phyloP scores from a whole-genome alignment of 2,797 vertebrate genomes.

The Myotis vivesi region DNA sequence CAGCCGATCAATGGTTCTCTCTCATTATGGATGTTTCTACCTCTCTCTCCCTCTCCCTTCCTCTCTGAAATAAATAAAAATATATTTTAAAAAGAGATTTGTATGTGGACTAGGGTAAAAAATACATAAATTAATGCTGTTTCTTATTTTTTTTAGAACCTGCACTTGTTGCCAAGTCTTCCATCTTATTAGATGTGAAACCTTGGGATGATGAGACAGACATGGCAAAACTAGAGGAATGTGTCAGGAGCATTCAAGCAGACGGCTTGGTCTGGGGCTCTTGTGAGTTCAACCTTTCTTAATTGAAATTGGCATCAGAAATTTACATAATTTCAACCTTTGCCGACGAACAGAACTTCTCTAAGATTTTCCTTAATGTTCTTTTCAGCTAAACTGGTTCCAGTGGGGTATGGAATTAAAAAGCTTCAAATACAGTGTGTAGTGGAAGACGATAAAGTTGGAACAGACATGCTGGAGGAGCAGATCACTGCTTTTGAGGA shows the following conservation, averaged over 20 bases:
- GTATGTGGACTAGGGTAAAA: neutral
- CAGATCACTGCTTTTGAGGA: slow-evolving; percentile 96
- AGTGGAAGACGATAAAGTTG: slow-evolving; percentile 98
- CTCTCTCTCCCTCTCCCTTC: too few relatives aligned
- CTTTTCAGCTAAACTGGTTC: slow-evolving; percentile 92
- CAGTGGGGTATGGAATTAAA: slow-evolving; percentile 97
- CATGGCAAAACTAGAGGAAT: slow-evolving; percentile 95
- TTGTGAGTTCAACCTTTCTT: slow-evolving; percentile 87
- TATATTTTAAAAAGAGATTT: neutral
- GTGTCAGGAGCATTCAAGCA: slow-evolving; percentile 92
- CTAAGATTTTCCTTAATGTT: neutral
- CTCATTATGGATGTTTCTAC: too few relatives aligned
- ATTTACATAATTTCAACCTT: neutral
- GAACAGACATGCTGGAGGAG: slow-evolving; percentile 96
- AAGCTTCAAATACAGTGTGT: slow-evolving; percentile 98
- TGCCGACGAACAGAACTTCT: neutral
- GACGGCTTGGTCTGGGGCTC: slow-evolving; percentile 97
- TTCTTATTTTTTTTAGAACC: slow-evolving; percentile 85
- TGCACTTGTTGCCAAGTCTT: slow-evolving; percentile 93
- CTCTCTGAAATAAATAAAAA: too few relatives aligned
- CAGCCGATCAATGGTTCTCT: too few relatives aligned
- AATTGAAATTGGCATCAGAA: neutral
- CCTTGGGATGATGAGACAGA: slow-evolving; percentile 98
- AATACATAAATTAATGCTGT: neutral
- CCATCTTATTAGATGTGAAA: slow-evolving; percentile 94